These are phyloP conservation scores for Drosophila rufa DNA, from an alignment of 1,140 invertebrate genomes.

Conservation along the genomic window DNA sequence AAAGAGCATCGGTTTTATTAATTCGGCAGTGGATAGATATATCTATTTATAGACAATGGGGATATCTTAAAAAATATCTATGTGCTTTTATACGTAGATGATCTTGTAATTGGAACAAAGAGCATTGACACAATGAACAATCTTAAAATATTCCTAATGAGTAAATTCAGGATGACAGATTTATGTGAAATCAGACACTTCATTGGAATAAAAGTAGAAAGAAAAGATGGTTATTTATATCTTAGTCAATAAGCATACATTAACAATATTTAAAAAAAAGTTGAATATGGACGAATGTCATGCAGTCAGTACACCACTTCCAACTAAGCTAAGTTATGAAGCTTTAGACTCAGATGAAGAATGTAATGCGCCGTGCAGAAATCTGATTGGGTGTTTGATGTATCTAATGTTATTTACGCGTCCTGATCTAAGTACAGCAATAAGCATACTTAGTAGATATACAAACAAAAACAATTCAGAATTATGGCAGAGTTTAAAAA, in stretches of 20 bases:
- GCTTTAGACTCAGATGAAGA: slow-evolving; percentile 27
- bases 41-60: slow-evolving; percentile 61
- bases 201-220: slow-evolving; percentile 42
- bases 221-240: slow-evolving; percentile 27
- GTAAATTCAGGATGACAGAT: slow-evolving; percentile 39
- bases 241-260: slow-evolving; percentile 53
- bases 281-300: slow-evolving; percentile 33
- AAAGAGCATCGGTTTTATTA: too few relatives aligned
- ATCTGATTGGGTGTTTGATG: slow-evolving; percentile 41
- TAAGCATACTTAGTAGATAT: slow-evolving; percentile 28
- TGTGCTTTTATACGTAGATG: slow-evolving; percentile 65
- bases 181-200: slow-evolving; percentile 36
- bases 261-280: slow-evolving; percentile 26
- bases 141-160: slow-evolving; percentile 50
- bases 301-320: slow-evolving; percentile 24
- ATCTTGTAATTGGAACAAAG: slow-evolving; percentile 70
- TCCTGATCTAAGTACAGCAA: slow-evolving; percentile 17
- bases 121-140: slow-evolving; percentile 18
- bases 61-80: slow-evolving; percentile 50
- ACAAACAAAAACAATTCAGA: slow-evolving; percentile 34
- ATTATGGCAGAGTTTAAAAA: slow-evolving; percentile 1
- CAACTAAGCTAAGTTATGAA: slow-evolving; percentile 30
- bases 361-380: slow-evolving; percentile 26
- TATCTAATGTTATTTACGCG: slow-evolving; percentile 26
- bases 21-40: slow-evolving; percentile 22